Percentiles rank a stretch among this genome's conserved stretches.
Conservation (phyloP, 2,888 invertebrate species). For the Chesias legatella region DNA sequence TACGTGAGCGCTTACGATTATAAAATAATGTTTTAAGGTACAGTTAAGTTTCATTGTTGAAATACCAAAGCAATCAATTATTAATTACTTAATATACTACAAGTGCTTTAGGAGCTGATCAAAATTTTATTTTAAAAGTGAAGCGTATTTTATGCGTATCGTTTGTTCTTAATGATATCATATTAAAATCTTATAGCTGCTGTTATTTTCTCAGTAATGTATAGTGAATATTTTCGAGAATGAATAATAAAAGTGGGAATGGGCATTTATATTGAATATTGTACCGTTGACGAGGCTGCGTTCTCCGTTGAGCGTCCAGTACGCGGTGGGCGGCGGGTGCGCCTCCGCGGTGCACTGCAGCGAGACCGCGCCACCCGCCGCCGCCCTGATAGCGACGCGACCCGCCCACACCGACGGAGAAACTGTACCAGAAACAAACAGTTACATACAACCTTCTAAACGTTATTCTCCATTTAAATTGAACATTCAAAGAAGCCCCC, state of each 20-base stretch:
- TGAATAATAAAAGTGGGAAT: too few species aligned
- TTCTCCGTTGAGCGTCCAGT: slow-evolving; percentile 85
- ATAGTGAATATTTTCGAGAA: too few species aligned
- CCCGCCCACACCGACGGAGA: slow-evolving; percentile 87
- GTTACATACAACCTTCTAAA: background rate
- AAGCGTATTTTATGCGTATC: too few species aligned
- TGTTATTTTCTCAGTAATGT: too few species aligned
- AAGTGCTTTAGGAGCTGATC: too few species aligned
- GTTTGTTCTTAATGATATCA: too few species aligned
- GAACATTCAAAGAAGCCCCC: too few species aligned
- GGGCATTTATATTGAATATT: too few species aligned
- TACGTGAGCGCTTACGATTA: slow-evolving; percentile 10
- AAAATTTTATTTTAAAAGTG: too few species aligned
- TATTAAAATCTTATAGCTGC: too few species aligned
- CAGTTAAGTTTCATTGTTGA: slow-evolving; percentile 3
- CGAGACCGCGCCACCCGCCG: slow-evolving; percentile 83
- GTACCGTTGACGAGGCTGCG: slow-evolving; percentile 82
- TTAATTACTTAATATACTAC: too few species aligned
- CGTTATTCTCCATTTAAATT: too few species aligned
- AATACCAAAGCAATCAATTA: background rate
- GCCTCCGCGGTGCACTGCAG: slow-evolving; percentile 88
- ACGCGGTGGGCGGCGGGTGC: slow-evolving; percentile 86
- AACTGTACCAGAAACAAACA: slow-evolving; percentile 67
- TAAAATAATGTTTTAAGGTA: slow-evolving; percentile 12
- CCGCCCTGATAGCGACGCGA: slow-evolving; percentile 85